These are phyloP conservation scores for Scatophagus argus DNA, from an alignment of 2,113 vertebrate species.

Conservation along the genomic window DNA sequence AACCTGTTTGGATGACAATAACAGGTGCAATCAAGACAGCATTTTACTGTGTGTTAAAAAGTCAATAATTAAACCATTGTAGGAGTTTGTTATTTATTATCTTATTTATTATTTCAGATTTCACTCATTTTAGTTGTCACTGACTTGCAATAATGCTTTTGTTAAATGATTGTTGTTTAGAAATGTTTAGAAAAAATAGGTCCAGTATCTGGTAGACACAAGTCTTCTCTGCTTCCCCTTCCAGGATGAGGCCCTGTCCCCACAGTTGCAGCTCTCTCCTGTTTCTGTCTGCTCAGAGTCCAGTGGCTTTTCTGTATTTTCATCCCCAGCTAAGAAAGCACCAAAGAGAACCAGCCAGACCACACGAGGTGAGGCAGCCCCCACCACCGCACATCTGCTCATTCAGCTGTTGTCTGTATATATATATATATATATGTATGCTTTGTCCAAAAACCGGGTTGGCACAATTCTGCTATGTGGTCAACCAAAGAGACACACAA, in stretches of 20 bases:
- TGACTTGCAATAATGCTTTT: background rate
- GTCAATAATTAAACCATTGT: background rate
- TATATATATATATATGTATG: background rate
- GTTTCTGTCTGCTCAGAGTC: constrained; percentile 89
- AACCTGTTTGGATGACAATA: background rate
- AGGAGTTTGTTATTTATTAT: background rate
- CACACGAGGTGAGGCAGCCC: constrained; percentile 71
- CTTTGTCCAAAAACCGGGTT: constrained; percentile 1
- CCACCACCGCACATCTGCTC: background rate
- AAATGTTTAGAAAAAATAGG: background rate
- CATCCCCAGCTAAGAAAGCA: constrained; percentile 72
- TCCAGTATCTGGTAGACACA: background rate
- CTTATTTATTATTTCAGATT: background rate
- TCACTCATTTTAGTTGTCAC: background rate
- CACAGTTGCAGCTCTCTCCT: constrained; percentile 87
- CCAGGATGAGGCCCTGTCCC: constrained; percentile 90
- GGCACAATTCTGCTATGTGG: background rate
- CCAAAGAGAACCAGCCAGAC: constrained; percentile 69
- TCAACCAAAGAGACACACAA: background rate
- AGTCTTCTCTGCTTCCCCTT: constrained; percentile 27
- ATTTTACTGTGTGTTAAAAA: background rate
- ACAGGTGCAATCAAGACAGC: background rate
- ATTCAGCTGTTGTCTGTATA: background rate
- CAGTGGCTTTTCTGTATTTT: constrained; percentile 75
- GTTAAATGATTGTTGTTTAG: background rate